Evolutionary conservation across 2,797 vertebrate genomes (phyloP).

Genomic region (Serranus cabrilla): DNA sequence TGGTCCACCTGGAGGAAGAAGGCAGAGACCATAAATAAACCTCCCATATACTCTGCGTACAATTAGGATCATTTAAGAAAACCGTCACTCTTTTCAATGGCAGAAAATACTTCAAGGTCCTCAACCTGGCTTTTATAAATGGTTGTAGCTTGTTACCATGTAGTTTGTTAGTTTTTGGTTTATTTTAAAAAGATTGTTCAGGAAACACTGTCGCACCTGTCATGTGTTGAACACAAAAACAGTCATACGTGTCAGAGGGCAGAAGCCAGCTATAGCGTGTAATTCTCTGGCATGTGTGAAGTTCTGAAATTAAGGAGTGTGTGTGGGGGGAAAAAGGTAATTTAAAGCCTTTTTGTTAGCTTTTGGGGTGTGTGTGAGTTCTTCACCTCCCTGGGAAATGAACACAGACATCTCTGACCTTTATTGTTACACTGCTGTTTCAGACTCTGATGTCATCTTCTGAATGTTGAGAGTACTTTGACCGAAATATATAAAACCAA

Average conservation of each 20-base stretch:
- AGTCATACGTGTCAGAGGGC: slow-evolving; percentile 33
- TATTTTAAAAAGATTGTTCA: slow-evolving; percentile 6
- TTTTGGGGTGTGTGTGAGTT: slow-evolving; percentile 9
- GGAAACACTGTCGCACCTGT: slow-evolving; percentile 41
- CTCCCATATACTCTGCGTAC: slow-evolving; percentile 28
- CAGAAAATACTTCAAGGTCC: slow-evolving; percentile 29
- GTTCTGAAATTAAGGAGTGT: slow-evolving; percentile 19
- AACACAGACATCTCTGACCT: slow-evolving; percentile 30
- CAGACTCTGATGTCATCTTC: not conserved
- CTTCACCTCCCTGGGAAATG: slow-evolving; percentile 22
- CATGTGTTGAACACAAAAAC: slow-evolving; percentile 39
- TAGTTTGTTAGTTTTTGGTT: slow-evolving; percentile 9
- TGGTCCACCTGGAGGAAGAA: slow-evolving; percentile 54
- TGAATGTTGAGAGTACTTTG: slow-evolving; percentile 5
- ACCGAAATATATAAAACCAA: slow-evolving; percentile 11
- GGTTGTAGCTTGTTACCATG: not conserved
- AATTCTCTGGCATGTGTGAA: slow-evolving; percentile 37
- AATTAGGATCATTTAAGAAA: slow-evolving; percentile 42
- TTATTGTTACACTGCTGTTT: slow-evolving; percentile 14
- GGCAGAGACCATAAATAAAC: slow-evolving; percentile 44
- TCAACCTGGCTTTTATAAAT: slow-evolving; percentile 16
- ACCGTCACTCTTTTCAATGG: slow-evolving; percentile 31
- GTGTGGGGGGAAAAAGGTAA: slow-evolving; percentile 16
- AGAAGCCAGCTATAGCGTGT: slow-evolving; percentile 35
- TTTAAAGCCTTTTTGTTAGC: slow-evolving; percentile 30